phyloP scores from a whole-genome alignment of 1,140 invertebrate species.

The Drepana arcuata region DNA sequence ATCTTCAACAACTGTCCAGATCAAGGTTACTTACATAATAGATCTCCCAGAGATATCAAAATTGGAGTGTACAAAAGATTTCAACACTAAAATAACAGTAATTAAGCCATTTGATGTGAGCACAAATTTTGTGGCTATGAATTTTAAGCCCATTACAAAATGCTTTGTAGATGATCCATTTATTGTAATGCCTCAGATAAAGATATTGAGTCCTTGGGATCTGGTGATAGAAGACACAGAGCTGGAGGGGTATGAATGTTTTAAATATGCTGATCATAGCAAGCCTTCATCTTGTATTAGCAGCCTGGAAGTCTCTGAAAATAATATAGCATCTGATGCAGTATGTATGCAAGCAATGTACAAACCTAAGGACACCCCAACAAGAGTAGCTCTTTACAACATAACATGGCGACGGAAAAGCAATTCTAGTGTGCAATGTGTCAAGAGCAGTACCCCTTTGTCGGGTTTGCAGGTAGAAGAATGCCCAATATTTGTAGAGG shows the following conservation, averaged over 20 bases:
- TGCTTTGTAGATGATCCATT: conserved; percentile 79
- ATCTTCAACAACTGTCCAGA: conserved; percentile 70
- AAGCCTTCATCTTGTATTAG: conserved; percentile 47
- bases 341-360: conserved; percentile 55
- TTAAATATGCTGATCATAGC: conserved; percentile 41
- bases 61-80: conserved; percentile 73
- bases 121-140: conserved; percentile 77
- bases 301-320: conserved; percentile 52
- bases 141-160: conserved; percentile 77
- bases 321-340: conserved; percentile 60
- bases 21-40: conserved; percentile 70
- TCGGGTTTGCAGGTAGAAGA: conserved; percentile 75
- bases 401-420: conserved; percentile 83
- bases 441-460: conserved; percentile 66
- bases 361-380: conserved; percentile 69
- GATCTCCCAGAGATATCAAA: conserved; percentile 48
- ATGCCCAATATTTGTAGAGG: conserved; percentile 80
- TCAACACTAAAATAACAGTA: conserved; percentile 74
- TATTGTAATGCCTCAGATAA: conserved; percentile 79
- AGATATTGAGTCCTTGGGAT: conserved; percentile 79
- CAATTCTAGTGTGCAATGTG: conserved; percentile 28
- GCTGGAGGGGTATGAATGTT: conserved; percentile 73
- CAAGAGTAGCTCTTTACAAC: conserved; percentile 80
- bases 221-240: conserved; percentile 77
- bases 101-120: conserved; percentile 80